Conservation (phyloP, 2,888 invertebrate species). For the Gastrophysa polygoni region DNA sequence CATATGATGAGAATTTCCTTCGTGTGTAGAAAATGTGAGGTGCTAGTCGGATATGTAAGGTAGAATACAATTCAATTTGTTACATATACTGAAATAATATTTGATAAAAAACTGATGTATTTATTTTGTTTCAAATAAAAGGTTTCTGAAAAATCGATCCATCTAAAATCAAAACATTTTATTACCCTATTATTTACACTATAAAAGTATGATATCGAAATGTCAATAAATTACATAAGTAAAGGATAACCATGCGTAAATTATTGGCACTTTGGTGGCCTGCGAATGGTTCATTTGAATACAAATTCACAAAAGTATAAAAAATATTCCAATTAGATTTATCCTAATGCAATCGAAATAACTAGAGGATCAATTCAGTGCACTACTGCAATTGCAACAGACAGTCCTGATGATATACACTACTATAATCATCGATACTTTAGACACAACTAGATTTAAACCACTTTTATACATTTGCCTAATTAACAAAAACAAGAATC, state of each 20-base stretch:
- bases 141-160: neutral
- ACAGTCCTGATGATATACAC: too few species aligned
- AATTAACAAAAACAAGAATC: too few species aligned
- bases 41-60: neutral
- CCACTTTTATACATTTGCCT: too few species aligned
- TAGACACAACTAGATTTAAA: too few species aligned
- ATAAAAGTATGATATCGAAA: constrained; percentile 21
- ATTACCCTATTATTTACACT: constrained; percentile 32
- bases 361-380: too few species aligned
- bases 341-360: too few species aligned
- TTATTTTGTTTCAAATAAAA: neutral
- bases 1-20: neutral
- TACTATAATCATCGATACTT: too few species aligned
- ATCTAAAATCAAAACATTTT: constrained; percentile 16
- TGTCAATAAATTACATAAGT: constrained; percentile 34
- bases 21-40: neutral
- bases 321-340: too few species aligned
- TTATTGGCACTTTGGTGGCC: constrained; percentile 50
- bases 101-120: neutral
- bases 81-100: neutral
- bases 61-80: neutral
- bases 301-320: too few species aligned
- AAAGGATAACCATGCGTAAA: constrained; percentile 25
- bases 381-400: too few species aligned
- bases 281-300: constrained; percentile 29